phyloP scores from a whole-genome alignment of 2,797 vertebrate genomes.

The Eleutherodactylus coqui region DNA sequence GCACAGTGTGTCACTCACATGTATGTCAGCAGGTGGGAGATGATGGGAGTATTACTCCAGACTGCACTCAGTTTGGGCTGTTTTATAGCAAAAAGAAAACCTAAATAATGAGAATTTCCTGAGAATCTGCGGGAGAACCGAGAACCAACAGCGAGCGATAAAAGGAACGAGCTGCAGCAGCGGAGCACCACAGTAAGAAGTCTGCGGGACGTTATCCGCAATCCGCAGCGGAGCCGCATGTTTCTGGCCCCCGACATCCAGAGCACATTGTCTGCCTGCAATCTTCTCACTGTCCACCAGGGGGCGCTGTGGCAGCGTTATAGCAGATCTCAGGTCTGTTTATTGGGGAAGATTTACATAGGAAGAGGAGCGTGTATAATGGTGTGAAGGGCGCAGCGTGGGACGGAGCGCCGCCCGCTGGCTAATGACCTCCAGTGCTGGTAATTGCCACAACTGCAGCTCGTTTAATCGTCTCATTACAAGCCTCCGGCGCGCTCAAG shows the following conservation, averaged over 20 bases:
- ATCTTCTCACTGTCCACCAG: neutral
- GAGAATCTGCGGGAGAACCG: too few relatives aligned
- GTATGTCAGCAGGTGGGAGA: too few relatives aligned
- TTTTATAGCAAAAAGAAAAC: too few relatives aligned
- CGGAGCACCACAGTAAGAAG: too few relatives aligned
- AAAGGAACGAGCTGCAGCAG: too few relatives aligned
- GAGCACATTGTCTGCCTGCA: neutral
- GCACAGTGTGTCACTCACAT: neutral
- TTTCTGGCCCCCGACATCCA: neutral
- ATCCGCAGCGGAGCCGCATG: too few relatives aligned
- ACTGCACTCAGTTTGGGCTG: too few relatives aligned
- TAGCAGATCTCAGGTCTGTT: neutral
- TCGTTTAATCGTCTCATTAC: constrained; percentile 9
- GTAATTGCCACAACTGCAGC: neutral
- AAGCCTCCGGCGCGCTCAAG: neutral
- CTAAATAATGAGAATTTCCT: too few relatives aligned
- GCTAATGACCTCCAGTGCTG: neutral
- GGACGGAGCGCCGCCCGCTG: neutral
- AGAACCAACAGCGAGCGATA: too few relatives aligned
- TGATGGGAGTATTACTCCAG: too few relatives aligned
- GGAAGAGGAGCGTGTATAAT: neutral
- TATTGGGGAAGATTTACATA: neutral
- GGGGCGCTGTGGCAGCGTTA: constrained; percentile 47
- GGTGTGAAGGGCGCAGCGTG: neutral
- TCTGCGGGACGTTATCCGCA: neutral